Base-by-base conservation (phyloP, 2,113 vertebrate species). In the Propithecus coquereli region DNA sequence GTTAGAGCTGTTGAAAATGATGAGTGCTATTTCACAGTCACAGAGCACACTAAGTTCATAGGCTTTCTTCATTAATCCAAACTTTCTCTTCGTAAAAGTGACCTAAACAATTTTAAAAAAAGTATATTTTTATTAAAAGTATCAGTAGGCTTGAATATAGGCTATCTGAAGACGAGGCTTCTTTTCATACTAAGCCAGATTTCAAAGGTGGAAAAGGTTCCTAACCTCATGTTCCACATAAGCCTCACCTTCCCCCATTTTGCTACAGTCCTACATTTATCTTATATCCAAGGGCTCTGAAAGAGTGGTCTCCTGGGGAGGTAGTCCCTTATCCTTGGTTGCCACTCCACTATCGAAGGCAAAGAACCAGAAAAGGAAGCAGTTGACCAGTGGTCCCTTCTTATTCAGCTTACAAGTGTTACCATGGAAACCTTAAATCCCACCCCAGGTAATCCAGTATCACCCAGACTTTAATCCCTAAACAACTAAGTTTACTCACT, bases 1-100 rank as follows among this genome's bases (percentile, higher is more conserved):
- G 99, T 99, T 99, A 97, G 99, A 99, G 99, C 99, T 99, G 99
- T 99, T 99, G 99, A 99, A 99, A 98, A 99, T 99, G 99, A 99
- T 99, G 99, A 99, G 99, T 90, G 99, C 99, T 94, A 99, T 99
- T 99, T 99, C 99, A 98, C 99, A 99, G 99, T 99, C 99, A 98
- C 99, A 99, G 94, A 99, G 99, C 97, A 99, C 99, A 97, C 99
- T 99, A 98, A 99, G 98, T 98, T 99, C 99, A 57, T 99, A 99
- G 61, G 99, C 99, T 98, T 99, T 99, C 99, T 99, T 99, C 99
- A 99, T 99, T 98, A 99, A 97, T 97, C 99, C 99, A 97, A 99
- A 99, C 99, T 99, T 99, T 98, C 99, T 99, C 99, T 99, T 99
- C 52, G 99, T 99, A 98, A 99, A 99, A 96, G 99, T 99, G 97